Evolutionary conservation across 2,113 vertebrate species (phyloP).

Genomic region (Hucho hucho): DNA sequence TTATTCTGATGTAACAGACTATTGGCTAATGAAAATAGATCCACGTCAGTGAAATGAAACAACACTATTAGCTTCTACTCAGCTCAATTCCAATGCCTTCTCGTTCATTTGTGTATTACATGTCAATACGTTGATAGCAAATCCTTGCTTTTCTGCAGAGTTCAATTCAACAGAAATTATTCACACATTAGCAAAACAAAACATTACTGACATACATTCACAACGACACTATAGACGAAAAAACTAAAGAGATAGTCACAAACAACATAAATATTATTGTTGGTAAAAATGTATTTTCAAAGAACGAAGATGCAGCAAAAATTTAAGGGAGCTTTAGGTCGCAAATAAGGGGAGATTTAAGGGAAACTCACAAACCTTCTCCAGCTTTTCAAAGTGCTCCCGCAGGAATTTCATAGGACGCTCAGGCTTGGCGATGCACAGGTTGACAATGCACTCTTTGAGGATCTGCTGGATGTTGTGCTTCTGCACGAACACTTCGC

Average conservation of each 20-base stretch:
- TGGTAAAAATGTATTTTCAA: too few relatives aligned
- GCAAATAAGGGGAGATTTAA: too few relatives aligned
- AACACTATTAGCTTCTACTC: background rate
- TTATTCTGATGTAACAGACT: background rate
- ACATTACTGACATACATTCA: background rate
- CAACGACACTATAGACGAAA: background rate
- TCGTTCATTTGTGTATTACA: too few relatives aligned
- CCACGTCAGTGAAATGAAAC: background rate
- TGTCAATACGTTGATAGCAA: too few relatives aligned
- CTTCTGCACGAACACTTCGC: constrained; percentile 93
- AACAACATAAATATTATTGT: too few relatives aligned
- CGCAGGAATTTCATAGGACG: constrained; percentile 94
- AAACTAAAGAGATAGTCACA: too few relatives aligned
- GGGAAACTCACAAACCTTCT: constrained; percentile 84
- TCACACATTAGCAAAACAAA: background rate
- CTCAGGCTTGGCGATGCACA: constrained; percentile 92
- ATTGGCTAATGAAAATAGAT: background rate
- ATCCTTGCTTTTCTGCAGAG: background rate
- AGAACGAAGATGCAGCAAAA: too few relatives aligned
- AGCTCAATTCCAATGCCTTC: background rate
- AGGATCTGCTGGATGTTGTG: constrained; percentile 94
- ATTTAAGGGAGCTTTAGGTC: too few relatives aligned
- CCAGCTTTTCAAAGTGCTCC: constrained; percentile 95
- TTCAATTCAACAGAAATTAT: background rate
- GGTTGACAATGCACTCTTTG: constrained; percentile 94